Conservation (phyloP, 2,113 vertebrate genomes). For the Xiphias gladius region DNA sequence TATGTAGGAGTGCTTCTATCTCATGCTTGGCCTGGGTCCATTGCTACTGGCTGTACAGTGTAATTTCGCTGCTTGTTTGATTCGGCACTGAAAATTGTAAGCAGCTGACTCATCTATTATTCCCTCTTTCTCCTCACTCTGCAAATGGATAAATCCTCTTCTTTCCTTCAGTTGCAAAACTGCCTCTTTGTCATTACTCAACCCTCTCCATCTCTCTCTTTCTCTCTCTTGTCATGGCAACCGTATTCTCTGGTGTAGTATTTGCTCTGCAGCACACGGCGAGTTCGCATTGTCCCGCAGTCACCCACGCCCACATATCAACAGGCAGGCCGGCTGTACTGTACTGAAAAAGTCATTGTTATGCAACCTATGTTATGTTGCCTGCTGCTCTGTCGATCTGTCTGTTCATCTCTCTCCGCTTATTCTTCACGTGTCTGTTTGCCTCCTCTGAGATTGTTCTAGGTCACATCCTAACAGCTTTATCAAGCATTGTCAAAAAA, state of each 20-base stretch:
- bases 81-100: conserved; percentile 56
- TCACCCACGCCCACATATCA: conserved; percentile 83
- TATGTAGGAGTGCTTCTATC: conserved; percentile 69
- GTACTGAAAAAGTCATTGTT: conserved; percentile 79
- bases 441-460: conserved; percentile 40
- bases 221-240: conserved; percentile 80
- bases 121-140: conserved; percentile 66
- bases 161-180: conserved; percentile 60
- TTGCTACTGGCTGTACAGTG: conserved; percentile 69
- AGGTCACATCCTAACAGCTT: conserved; percentile 53
- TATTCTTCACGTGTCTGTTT: conserved; percentile 52
- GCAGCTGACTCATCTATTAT: conserved; percentile 80
- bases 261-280: conserved; percentile 72
- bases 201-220: conserved; percentile 60
- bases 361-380: conserved; percentile 79
- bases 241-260: conserved; percentile 74
- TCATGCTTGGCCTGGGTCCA: conserved; percentile 72
- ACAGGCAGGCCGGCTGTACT: conserved; percentile 79
- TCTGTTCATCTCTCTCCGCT: conserved; percentile 51
- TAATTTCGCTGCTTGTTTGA: conserved; percentile 72
- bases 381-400: conserved; percentile 70
- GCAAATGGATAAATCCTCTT: conserved; percentile 68
- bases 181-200: conserved; percentile 64
- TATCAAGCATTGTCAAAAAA: conserved; percentile 47
- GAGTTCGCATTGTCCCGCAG: conserved; percentile 78